Percentiles rank a stretch among this genome's conserved stretches.
Evolutionary conservation across 2,797 vertebrate species (phyloP).

Genomic region (Sarcoramphus papa): DNA sequence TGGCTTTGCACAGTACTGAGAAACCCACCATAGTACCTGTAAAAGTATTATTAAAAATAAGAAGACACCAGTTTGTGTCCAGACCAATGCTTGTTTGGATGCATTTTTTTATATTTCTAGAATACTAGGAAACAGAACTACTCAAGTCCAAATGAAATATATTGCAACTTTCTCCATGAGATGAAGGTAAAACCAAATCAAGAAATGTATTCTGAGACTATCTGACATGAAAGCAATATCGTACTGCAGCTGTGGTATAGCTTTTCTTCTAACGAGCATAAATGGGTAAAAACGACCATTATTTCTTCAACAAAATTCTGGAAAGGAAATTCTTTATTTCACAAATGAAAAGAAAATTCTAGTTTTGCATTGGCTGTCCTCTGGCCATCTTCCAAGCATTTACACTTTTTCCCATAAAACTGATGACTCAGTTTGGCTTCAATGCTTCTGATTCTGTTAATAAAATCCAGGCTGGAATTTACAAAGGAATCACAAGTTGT

Average conservation of each 20-base stretch:
- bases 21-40: neutral
- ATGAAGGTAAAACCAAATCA: neutral
- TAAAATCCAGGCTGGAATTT: neutral
- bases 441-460: neutral
- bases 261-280: neutral
- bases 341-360: neutral
- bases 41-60: neutral
- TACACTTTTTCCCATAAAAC: neutral
- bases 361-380: neutral
- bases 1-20: neutral
- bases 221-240: neutral
- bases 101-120: neutral
- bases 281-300: neutral
- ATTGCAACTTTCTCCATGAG: neutral
- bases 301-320: neutral
- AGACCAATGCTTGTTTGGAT: neutral
- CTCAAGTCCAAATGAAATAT: neutral
- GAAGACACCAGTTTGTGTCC: neutral
- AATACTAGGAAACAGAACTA: neutral
- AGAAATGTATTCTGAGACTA: neutral
- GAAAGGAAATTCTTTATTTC: neutral
- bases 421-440: neutral
- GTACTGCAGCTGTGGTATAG: neutral
- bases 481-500: neutral
- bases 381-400: neutral